These are phyloP conservation scores for Petrocephalus zakoni DNA, from an alignment of 2,113 vertebrate genomes.

Conservation along the genomic window DNA sequence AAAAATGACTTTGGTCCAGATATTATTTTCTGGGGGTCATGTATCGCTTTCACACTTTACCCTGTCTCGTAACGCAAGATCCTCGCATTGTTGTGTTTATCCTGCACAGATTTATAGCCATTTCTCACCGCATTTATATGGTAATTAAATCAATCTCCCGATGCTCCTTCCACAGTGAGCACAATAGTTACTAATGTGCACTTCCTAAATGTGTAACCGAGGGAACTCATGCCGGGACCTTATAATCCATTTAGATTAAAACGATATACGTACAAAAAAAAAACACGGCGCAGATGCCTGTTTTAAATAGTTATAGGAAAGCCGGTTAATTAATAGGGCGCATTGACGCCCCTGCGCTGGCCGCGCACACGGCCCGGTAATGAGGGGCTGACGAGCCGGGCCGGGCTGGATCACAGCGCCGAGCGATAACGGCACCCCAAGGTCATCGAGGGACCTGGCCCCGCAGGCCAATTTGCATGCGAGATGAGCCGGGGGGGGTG, in stretches of 20 bases:
- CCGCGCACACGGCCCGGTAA: constrained; percentile 42
- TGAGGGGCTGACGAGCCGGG: constrained; percentile 53
- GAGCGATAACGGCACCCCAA: constrained; percentile 70
- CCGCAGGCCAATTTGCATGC: constrained; percentile 71
- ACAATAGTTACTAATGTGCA: constrained; percentile 6
- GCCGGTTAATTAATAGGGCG: constrained; percentile 14
- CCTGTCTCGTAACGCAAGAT: not conserved
- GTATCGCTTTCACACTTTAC: not conserved
- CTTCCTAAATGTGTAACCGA: constrained; percentile 13
- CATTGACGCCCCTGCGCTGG: not conserved
- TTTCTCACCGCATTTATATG: not conserved
- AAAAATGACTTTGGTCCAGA: not conserved
- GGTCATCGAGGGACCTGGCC: constrained; percentile 72
- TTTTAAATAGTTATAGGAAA: constrained; percentile 13
- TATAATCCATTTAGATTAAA: constrained; percentile 24
- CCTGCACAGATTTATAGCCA: constrained; percentile 13
- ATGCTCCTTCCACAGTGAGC: not conserved
- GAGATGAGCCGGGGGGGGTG: constrained; percentile 68
- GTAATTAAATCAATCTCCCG: constrained; percentile 9
- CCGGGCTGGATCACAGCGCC: constrained; percentile 64
- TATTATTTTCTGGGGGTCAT: not conserved
- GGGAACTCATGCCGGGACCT: not conserved
- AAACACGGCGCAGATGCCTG: constrained; percentile 4
- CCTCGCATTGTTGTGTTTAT: not conserved
- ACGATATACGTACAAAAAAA: constrained; percentile 13